Evolutionary conservation across 2,888 invertebrate genomes (phyloP), one percentile per base, ranked within the genome.

Genomic region (Gibbula magus): DNA sequence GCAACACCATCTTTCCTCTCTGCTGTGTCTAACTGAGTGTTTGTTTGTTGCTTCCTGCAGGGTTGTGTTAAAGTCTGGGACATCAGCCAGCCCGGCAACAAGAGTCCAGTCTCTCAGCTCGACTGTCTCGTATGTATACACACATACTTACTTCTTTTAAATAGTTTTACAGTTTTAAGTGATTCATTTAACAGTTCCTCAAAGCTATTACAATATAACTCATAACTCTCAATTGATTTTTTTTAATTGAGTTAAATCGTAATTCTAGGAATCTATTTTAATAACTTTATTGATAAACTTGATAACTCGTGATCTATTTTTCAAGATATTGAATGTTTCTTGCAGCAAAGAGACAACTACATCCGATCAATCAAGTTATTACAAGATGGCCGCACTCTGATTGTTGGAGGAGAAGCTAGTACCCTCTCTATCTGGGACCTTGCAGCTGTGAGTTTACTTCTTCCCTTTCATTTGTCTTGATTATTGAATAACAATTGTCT

Each of bases 51-150:
- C 77, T 73, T 75, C 20, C 89, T 87, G 35, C 88, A 94, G 92
- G 97, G 97, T 80, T 97, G 98, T 94, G 98, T 99, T 87, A 99
- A 99, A 94, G 97, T 98, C 82, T 98, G 98, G 98, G 98, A 98
- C 94, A 97, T 98, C 93, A 96, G 96, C 93, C 97, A 97, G 92
- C 96, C 97, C 39, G 96, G 95, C 83, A 95, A 95, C 88, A 97
- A 97, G 93, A 96, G 95, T 89, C 97, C 97, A 77, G 96, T 98
- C 0, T 96, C 96, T 77, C 96, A 97, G 89, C 93, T 98, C 53
- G 98, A 98, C 91, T 97, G 97, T 93, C 93, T 97, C 95, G 95
- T 95, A 93, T 94, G 94, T 91, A 25, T 29, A 7, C 35, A 32
- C n/a, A n/a, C n/a, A n/a, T n/a, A n/a, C n/a, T n/a, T n/a, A n/a